phyloP scores from a whole-genome alignment of 2,797 vertebrate genomes.

The Heteromormyrus szaboi region DNA sequence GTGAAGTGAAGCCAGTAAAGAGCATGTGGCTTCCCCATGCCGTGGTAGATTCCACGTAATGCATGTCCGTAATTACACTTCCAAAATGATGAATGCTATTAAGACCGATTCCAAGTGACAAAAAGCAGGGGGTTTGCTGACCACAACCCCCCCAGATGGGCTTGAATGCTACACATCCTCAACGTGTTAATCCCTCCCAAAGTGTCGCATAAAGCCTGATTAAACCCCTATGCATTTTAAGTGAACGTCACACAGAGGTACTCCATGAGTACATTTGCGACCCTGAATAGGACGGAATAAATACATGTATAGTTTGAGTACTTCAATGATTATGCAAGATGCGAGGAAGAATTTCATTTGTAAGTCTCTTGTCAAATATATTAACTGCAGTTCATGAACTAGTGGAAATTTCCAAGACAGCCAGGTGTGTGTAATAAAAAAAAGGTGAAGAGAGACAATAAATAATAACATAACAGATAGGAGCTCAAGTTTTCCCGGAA shows the following conservation, averaged over 20 bases:
- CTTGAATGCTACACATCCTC: background rate
- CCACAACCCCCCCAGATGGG: background rate
- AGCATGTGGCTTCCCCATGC: background rate
- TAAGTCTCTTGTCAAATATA: background rate
- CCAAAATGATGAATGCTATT: background rate
- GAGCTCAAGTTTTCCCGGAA: background rate
- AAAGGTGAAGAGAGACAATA: background rate
- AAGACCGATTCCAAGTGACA: background rate
- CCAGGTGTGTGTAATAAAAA: background rate
- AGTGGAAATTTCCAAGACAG: background rate
- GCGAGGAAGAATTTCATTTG: background rate
- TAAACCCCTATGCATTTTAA: background rate
- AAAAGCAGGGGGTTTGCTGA: background rate
- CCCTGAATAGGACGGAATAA: background rate
- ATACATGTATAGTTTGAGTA: background rate
- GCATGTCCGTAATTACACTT: background rate
- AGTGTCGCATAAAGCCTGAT: background rate
- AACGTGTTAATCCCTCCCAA: background rate
- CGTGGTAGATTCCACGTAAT: background rate
- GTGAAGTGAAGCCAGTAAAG: background rate
- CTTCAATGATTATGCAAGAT: background rate
- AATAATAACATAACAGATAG: background rate
- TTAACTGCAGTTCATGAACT: background rate
- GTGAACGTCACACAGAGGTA: background rate
- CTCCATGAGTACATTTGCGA: background rate